Base-by-base conservation (phyloP, 2,888 invertebrate species). In the Anorthoa munda region DNA sequence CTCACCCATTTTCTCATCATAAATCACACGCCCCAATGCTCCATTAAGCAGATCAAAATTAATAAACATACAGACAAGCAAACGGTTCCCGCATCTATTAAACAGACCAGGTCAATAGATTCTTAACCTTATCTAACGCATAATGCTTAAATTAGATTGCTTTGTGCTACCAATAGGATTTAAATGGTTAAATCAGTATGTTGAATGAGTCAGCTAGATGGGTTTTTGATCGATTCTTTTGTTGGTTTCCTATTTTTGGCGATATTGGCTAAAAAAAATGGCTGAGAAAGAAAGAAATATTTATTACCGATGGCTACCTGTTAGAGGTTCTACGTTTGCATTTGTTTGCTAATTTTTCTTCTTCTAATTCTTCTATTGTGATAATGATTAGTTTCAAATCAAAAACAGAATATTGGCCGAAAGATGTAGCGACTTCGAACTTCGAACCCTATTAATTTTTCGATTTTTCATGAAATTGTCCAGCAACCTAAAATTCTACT, bases 91-190 rank as follows among this genome's bases (percentile, higher is more conserved):
- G 91, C 92, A 90, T 91, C 91, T 89, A 85, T 91, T 85, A 74
- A 69, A 79, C 78, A 74, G 79, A 81, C 60, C 75, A 73, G 91
- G 92, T 94, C 91, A 95, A 94, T 91, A 89, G 89, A 91, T 91
- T 91, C 88, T 93, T 93, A 92, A 93, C 93, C 92, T 89, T 92
- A 81, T 90, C 88, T 89, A 91, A 88, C 72, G 85, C 88, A 82
- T 90, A 90, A 91, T 92, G 92, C 84, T 87, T 92, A 88, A 92
- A 95, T 94, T 92, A 90, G 90, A 94, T 93, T 86, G 91, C 89
- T 89, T 91, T 91, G 85, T 88, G 71, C 68, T 77, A 76, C 81
- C 83, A 88, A 90, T 87, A 83, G 11, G 51, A 50, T 70, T 73
- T 78, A 68, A 76, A 75, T 46, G n/a, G 50, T 69, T 67, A 66